Evolutionary conservation across 2,888 invertebrate species (phyloP).

Genomic region (Scelioninae gen. 1): DNA sequence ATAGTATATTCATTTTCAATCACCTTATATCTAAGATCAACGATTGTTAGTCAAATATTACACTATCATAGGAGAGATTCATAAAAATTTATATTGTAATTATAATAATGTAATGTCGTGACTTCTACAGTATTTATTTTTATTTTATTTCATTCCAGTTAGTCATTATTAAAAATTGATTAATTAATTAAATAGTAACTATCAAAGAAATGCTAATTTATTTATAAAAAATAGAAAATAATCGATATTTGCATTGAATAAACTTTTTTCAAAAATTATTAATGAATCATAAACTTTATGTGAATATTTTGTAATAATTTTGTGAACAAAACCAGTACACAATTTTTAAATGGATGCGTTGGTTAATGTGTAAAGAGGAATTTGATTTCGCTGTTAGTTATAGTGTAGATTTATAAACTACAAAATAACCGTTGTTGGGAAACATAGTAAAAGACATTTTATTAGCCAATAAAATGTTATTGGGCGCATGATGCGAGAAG

Average conservation of each 20-base stretch:
- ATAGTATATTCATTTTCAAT: not conserved
- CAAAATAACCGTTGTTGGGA: constrained; percentile 42
- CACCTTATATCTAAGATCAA: not conserved
- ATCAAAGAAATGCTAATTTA: too few species aligned
- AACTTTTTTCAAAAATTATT: too few species aligned
- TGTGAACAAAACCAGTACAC: not conserved
- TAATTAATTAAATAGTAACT: too few species aligned
- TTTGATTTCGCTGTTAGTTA: constrained; percentile 24
- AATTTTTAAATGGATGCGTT: constrained; percentile 22
- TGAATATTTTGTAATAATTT: constrained; percentile 36
- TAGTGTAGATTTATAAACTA: constrained; percentile 51
- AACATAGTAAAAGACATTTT: constrained; percentile 62
- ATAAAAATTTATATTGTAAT: not conserved
- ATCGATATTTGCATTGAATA: too few species aligned
- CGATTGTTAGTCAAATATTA: not conserved
- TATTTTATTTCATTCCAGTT: too few species aligned
- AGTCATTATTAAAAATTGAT: too few species aligned
- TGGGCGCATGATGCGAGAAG: constrained; percentile 55
- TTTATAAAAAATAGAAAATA: too few species aligned
- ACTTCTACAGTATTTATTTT: too few species aligned
- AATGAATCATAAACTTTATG: not conserved
- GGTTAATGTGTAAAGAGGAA: constrained; percentile 33
- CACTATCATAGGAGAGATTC: not conserved
- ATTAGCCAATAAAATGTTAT: constrained; percentile 65
- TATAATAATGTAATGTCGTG: not conserved